These are phyloP conservation scores for Acromyrmex charruanus DNA, from an alignment of 1,140 invertebrate genomes.

Conservation along the genomic window DNA sequence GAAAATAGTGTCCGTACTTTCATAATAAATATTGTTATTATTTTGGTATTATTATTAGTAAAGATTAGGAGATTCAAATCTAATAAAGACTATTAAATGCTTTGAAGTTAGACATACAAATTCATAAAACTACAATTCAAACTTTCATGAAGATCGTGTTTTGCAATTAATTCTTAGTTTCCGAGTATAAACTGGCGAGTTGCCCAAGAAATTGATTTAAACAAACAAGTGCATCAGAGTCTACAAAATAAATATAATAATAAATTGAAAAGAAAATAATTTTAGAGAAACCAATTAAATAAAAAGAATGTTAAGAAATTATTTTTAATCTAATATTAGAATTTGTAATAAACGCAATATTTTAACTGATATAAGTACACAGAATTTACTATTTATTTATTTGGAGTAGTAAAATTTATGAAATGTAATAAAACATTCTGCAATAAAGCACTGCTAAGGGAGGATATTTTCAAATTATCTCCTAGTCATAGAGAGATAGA, in stretches of 20 bases:
- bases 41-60: neutral
- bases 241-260: neutral
- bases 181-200: neutral
- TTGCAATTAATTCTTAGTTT: slow-evolving; percentile 16
- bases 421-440: neutral
- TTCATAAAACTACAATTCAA: slow-evolving; percentile 5
- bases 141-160: slow-evolving; percentile 22
- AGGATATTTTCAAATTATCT: slow-evolving; percentile 11
- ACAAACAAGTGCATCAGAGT: neutral
- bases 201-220: slow-evolving; percentile 17
- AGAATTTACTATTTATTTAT: slow-evolving; percentile 21
- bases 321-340: neutral
- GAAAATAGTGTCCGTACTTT: neutral
- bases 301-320: neutral
- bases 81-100: slow-evolving; percentile 33
- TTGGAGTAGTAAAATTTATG: neutral
- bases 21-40: neutral
- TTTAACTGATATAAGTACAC: neutral
- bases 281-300: neutral
- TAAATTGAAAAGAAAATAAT: neutral
- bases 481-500: neutral
- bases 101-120: neutral
- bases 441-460: neutral
- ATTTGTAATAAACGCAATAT: neutral
- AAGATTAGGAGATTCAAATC: slow-evolving; percentile 18